These are phyloP conservation scores for Vicugna pacos DNA, from an alignment of 2,113 vertebrate genomes.

Conservation along the genomic window DNA sequence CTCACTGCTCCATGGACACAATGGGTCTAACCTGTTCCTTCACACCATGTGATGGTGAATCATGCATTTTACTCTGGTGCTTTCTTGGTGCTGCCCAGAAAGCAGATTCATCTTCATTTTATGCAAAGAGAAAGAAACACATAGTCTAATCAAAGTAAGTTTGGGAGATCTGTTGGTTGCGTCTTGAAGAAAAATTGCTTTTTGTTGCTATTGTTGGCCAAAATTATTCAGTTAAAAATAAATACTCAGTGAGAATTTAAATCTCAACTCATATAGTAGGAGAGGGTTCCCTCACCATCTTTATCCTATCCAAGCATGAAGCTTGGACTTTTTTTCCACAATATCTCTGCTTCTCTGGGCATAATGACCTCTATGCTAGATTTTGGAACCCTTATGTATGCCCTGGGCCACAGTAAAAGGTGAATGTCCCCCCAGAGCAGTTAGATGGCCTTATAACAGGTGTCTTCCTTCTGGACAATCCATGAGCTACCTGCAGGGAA, in stretches of 20 bases:
- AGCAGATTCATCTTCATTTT: background rate
- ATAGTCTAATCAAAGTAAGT: background rate
- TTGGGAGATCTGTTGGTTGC: background rate
- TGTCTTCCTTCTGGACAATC: background rate
- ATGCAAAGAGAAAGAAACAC: background rate
- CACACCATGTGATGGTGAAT: background rate
- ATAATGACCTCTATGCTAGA: background rate
- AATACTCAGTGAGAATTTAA: background rate
- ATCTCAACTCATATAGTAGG: background rate
- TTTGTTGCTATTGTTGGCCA: background rate
- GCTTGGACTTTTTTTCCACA: background rate
- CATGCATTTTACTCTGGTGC: background rate
- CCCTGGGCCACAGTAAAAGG: background rate
- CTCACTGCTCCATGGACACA: background rate
- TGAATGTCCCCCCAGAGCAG: background rate
- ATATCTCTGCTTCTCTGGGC: background rate
- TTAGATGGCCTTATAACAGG: background rate
- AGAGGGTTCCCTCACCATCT: background rate
- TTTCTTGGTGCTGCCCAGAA: background rate
- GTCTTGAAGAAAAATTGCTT: background rate
- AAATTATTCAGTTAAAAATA: conserved; percentile 16
- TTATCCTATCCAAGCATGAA: background rate
- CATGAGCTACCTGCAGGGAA: background rate
- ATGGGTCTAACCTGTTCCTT: background rate
- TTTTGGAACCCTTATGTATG: background rate